Percentiles rank a stretch among this genome's conserved stretches.
Conservation (phyloP, 1,140 invertebrate species). For the Helicoverpa zea region DNA sequence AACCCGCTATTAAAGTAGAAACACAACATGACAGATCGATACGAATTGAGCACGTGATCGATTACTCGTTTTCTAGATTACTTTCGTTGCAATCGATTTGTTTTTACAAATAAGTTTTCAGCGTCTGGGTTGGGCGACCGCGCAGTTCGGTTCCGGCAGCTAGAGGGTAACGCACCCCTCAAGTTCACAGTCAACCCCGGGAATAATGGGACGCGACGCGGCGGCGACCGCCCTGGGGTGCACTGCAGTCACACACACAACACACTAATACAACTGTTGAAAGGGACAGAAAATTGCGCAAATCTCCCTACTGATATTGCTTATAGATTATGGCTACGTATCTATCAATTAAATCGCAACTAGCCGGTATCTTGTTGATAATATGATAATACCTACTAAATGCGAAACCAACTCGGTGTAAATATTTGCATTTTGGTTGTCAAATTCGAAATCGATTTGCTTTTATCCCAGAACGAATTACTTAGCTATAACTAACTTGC, state of each 20-base stretch:
- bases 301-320: background rate
- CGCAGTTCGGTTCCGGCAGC: conserved; percentile 50
- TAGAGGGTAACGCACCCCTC: conserved; percentile 80
- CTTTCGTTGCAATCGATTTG: conserved; percentile 44
- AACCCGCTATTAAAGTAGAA: background rate
- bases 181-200: conserved; percentile 64
- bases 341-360: conserved; percentile 30
- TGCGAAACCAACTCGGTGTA: background rate
- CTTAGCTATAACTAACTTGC: background rate
- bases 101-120: conserved; percentile 35
- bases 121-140: conserved; percentile 65
- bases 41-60: conserved; percentile 11
- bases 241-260: conserved; percentile 46
- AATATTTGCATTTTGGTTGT: conserved; percentile 23
- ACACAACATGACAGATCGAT: conserved; percentile 36
- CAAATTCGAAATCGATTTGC: conserved; percentile 26
- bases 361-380: conserved; percentile 24
- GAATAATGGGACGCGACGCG: conserved; percentile 59
- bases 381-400: background rate
- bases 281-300: conserved; percentile 43
- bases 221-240: conserved; percentile 48
- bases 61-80: conserved; percentile 31
- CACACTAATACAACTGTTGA: conserved; percentile 15
- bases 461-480: conserved; percentile 30
- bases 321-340: conserved; percentile 4